Percentiles rank a stretch among this genome's conserved stretches.
Conservation (phyloP, 2,113 vertebrate genomes). For the Phalacrocorax brasilianus region DNA sequence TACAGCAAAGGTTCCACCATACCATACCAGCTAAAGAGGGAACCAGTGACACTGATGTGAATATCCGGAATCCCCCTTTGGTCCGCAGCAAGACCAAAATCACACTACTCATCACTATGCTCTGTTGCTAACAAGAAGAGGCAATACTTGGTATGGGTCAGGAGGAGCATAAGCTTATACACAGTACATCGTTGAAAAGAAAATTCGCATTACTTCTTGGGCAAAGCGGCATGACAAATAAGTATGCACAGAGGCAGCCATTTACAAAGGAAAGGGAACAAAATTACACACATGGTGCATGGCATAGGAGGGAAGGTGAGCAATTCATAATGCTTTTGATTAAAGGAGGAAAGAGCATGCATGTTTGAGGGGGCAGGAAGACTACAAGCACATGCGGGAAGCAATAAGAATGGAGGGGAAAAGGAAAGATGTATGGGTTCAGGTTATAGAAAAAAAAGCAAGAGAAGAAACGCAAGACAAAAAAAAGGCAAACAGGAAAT, state of each 20-base stretch:
- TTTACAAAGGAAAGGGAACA: not conserved
- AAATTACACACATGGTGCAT: fast-evolving
- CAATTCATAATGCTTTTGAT: not conserved
- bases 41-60: not conserved
- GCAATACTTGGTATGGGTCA: not conserved
- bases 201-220: fast-evolving
- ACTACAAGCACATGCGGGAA: not conserved
- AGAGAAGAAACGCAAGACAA: not conserved
- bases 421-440: not conserved
- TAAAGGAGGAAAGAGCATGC: not conserved
- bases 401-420: not conserved
- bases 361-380: not conserved
- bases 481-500: not conserved
- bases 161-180: not conserved
- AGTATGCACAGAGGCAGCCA: not conserved
- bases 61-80: not conserved
- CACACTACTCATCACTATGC: not conserved
- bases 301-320: not conserved
- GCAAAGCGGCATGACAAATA: not conserved
- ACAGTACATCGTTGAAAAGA: not conserved
- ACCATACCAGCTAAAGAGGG: not conserved
- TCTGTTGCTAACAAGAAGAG: not conserved
- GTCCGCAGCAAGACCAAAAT: not conserved
- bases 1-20: not conserved
- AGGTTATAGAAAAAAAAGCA: not conserved